Conservation (phyloP, 2,797 vertebrate species). For the Platalea minor region DNA sequence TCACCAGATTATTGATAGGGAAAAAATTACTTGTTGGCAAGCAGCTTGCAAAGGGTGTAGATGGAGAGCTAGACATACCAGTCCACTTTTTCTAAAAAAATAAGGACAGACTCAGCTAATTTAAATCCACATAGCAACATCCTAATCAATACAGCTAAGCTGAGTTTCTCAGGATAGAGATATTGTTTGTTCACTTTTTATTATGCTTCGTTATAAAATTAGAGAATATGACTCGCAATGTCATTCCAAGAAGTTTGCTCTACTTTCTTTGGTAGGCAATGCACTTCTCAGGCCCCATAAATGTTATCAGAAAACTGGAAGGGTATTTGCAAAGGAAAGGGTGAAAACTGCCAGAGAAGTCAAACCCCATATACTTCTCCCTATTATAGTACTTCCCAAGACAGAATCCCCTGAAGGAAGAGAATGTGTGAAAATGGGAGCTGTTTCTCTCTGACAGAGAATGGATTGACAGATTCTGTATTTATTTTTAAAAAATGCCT, state of each 20-base stretch:
- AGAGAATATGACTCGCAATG: not conserved
- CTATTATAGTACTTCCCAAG: slow-evolving; percentile 34
- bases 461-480: not conserved
- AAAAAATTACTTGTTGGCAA: not conserved
- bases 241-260: not conserved
- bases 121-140: not conserved
- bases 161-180: not conserved
- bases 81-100: not conserved
- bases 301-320: not conserved
- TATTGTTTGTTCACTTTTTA: not conserved
- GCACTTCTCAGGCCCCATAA: not conserved
- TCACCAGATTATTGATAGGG: not conserved
- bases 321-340: not conserved
- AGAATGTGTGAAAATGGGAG: slow-evolving; percentile 16
- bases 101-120: not conserved
- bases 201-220: not conserved
- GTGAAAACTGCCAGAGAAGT: slow-evolving; percentile 48
- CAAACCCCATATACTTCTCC: slow-evolving; percentile 41
- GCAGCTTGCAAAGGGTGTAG: not conserved
- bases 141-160: not conserved
- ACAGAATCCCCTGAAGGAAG: slow-evolving; percentile 59
- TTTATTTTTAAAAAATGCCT: slow-evolving; percentile 55
- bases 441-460: slow-evolving; percentile 35
- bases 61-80: not conserved
- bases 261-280: not conserved